phyloP scores from a whole-genome alignment of 2,797 vertebrate species.

The Onychomys arenicola region DNA sequence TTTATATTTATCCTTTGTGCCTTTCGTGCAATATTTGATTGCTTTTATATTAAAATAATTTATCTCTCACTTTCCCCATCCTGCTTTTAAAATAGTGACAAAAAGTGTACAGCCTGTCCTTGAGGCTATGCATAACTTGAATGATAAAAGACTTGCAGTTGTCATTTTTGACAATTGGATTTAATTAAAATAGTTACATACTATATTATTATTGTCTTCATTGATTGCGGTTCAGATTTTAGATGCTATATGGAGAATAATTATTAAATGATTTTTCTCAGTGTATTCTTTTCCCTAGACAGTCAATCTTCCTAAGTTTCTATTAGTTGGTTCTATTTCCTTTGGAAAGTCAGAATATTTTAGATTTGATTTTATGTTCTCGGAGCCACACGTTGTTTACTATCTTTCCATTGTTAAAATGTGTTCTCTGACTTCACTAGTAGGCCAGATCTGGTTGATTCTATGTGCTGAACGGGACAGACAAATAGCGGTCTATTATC shows the following conservation, averaged over 20 bases:
- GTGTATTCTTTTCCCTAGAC: not conserved
- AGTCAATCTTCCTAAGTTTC: not conserved
- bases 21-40: conserved; percentile 41
- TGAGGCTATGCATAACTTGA: conserved; percentile 46
- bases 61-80: conserved; percentile 4
- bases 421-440: conserved; percentile 56
- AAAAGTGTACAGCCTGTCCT: not conserved
- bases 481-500: not conserved
- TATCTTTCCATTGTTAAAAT: conserved; percentile 26
- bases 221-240: conserved; percentile 56
- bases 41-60: conserved; percentile 32
- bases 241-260: conserved; percentile 3
- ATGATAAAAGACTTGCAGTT: conserved; percentile 53
- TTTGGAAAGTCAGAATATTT: conserved; percentile 50
- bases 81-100: conserved; percentile 22
- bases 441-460: conserved; percentile 43
- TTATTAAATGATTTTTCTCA: conserved; percentile 47
- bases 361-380: conserved; percentile 4
- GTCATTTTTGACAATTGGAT: conserved; percentile 62
- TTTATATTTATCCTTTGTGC: not conserved
- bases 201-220: conserved; percentile 43
- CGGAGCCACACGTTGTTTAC: not conserved
- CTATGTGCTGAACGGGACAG: conserved; percentile 43
- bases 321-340: conserved; percentile 7
- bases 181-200: conserved; percentile 64